Evolutionary conservation across 2,888 invertebrate genomes (phyloP), one percentile per base, ranked within the genome.

Genomic region (Athetis lepigone): DNA sequence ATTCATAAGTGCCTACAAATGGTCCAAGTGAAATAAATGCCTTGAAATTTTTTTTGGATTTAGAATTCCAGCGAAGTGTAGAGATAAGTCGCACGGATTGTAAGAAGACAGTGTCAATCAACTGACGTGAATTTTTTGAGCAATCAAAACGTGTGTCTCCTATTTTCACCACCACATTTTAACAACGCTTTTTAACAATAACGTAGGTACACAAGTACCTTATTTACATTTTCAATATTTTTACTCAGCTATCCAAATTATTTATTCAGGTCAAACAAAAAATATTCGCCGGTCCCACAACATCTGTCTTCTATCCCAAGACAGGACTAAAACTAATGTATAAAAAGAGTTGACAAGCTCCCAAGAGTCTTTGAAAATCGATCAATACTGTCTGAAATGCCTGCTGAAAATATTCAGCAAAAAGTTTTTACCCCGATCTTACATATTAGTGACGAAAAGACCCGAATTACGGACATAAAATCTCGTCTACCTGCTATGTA

Each of bases 331-430:
- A 67, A 67, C 54, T 47, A 47, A 73, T 67, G 36, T 52, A 67
- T 67, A 52, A 67, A 67, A 72, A 67, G 73, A 67, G 73, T 73
- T 67, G 54, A 66, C 66, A 46, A 42, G 36, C 54, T 66, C 73
- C 46, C 67, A 16, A 73, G 73, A 47, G 67, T 66, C 36, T 73
- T 66, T 73, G 67, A 52, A 73, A 67, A 47, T 73, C 74, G 73
- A 73, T 67, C 36, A 52, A 52, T 39, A 11, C 54, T 19, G 54
- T 29, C 67, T 47, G 23, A 73, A 67, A 73, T 40, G 54, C 8
- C 4, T 13, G 46, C 33, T 23, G 36, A 66, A 72, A 67, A 73
- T 52, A 73, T 67, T 73, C 54, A 47, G 23, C 46, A 66, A 47
- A 73, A 73, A 67, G 11, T 73, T 46, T 46, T 65, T 27, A 23